A percentile compares a stretch with the other conserved stretches of the same genome.
phyloP scores from a whole-genome alignment of 1,140 invertebrate genomes.

The Nasonia giraulti region DNA sequence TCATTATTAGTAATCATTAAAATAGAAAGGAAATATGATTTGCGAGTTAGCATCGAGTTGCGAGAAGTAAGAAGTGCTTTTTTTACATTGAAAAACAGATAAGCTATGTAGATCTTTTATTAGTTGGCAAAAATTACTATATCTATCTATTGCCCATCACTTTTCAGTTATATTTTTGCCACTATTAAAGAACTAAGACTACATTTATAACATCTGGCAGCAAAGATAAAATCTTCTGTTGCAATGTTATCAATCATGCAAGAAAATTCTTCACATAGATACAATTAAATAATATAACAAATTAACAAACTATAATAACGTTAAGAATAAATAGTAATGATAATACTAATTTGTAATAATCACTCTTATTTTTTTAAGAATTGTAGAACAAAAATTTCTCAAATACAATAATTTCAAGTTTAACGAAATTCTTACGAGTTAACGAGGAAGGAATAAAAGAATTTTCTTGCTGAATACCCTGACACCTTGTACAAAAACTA shows the following conservation, averaged over 20 bases:
- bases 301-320: neutral
- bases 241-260: neutral
- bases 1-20: slow-evolving; percentile 12
- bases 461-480: neutral
- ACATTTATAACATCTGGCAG: neutral
- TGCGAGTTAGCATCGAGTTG: slow-evolving; percentile 32
- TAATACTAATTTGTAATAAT: neutral
- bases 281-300: neutral
- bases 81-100: slow-evolving; percentile 37
- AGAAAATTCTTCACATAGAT: neutral
- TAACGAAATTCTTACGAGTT: too few species aligned
- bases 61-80: slow-evolving; percentile 11
- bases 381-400: neutral
- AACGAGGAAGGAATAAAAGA: neutral
- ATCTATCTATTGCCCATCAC: slow-evolving; percentile 24
- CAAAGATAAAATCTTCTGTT: neutral
- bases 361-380: neutral
- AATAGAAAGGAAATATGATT: slow-evolving; percentile 21
- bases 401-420: neutral
- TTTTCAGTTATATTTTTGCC: slow-evolving; percentile 3
- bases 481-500: neutral
- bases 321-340: neutral
- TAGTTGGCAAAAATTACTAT: slow-evolving; percentile 12
- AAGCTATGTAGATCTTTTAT: slow-evolving; percentile 32
- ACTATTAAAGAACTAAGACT: slow-evolving; percentile 6